phyloP scores from a whole-genome alignment of 2,797 vertebrate species.

The Macroramphosus scolopax region DNA sequence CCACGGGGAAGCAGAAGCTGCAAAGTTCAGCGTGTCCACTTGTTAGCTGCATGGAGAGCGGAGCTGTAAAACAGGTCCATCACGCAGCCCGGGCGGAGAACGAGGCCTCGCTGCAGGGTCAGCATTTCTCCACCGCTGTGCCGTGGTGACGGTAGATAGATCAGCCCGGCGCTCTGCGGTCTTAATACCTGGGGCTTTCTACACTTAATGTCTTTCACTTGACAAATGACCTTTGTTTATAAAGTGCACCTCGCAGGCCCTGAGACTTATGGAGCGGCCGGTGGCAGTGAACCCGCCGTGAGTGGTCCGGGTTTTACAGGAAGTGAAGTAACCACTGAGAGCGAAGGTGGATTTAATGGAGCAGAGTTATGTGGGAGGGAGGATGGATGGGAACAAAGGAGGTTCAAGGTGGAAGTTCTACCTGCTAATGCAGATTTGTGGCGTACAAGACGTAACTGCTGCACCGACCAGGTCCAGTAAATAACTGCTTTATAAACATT shows the following conservation, averaged over 20 bases:
- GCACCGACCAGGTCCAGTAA: too few species aligned
- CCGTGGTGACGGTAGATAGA: conserved; percentile 30
- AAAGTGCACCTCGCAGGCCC: conserved; percentile 18
- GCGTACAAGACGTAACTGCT: too few species aligned
- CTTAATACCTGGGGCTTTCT: conserved; percentile 48
- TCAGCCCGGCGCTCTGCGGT: conserved; percentile 25
- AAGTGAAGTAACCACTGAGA: conserved; percentile 12
- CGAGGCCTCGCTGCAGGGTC: conserved; percentile 42
- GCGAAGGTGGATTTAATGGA: conserved; percentile 12
- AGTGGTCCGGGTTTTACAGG: conserved; percentile 10
- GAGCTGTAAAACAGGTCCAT: conserved; percentile 40
- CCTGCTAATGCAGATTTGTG: not conserved
- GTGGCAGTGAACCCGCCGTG: conserved; percentile 1
- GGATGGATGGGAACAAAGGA: not conserved
- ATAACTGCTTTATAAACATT: too few species aligned
- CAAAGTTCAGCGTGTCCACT: conserved; percentile 42
- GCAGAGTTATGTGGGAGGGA: not conserved
- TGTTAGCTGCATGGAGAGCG: conserved; percentile 18
- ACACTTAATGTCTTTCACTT: conserved; percentile 48
- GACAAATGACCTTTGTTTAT: conserved; percentile 54
- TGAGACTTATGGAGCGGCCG: conserved; percentile 9
- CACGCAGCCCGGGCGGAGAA: conserved; percentile 4
- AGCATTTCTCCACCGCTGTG: conserved; percentile 39
- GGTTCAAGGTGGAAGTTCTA: not conserved
- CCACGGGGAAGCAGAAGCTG: conserved; percentile 21